These are phyloP conservation scores for Rugalucina vietnamica DNA, from an alignment of 2,888 invertebrate genomes.

Conservation along the genomic window DNA sequence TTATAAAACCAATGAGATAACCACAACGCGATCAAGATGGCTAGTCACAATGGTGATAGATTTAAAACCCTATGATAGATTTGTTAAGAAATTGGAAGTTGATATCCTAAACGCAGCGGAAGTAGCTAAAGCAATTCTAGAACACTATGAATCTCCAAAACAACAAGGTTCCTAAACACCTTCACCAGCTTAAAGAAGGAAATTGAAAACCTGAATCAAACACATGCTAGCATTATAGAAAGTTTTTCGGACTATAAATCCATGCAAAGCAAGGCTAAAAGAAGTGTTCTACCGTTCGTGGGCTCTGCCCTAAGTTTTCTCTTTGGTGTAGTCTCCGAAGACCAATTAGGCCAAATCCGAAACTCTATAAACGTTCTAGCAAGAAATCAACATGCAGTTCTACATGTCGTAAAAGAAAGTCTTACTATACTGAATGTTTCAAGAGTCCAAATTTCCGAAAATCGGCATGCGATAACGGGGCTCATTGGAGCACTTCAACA, in stretches of 20 bases:
- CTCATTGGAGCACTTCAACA: too few species aligned
- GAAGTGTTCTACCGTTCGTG: slow-evolving; percentile 28
- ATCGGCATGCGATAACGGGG: slow-evolving; percentile 15
- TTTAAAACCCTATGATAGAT: slow-evolving; percentile 3
- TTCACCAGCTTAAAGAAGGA: not conserved
- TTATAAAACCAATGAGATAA: slow-evolving; percentile 27
- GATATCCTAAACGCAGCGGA: not conserved
- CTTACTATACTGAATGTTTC: slow-evolving; percentile 29
- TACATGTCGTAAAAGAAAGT: slow-evolving; percentile 20
- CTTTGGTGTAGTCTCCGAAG: slow-evolving; percentile 38
- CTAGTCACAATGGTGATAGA: slow-evolving; percentile 23
- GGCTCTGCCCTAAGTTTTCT: slow-evolving; percentile 28
- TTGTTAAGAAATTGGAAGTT: not conserved
- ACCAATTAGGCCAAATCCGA: slow-evolving; percentile 27
- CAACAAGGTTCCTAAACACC: not conserved
- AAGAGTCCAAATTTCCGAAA: slow-evolving; percentile 20
- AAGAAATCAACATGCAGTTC: slow-evolving; percentile 34
- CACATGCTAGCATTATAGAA: too few species aligned
- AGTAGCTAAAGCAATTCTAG: not conserved
- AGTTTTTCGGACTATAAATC: not conserved
- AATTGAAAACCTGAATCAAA: not conserved
- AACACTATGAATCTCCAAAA: not conserved
- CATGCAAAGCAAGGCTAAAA: not conserved
- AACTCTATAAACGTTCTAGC: slow-evolving; percentile 9
- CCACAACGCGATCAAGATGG: slow-evolving; percentile 7